Evolutionary conservation across 2,797 vertebrate genomes (phyloP).

Genomic region (Sebastes variabilis): DNA sequence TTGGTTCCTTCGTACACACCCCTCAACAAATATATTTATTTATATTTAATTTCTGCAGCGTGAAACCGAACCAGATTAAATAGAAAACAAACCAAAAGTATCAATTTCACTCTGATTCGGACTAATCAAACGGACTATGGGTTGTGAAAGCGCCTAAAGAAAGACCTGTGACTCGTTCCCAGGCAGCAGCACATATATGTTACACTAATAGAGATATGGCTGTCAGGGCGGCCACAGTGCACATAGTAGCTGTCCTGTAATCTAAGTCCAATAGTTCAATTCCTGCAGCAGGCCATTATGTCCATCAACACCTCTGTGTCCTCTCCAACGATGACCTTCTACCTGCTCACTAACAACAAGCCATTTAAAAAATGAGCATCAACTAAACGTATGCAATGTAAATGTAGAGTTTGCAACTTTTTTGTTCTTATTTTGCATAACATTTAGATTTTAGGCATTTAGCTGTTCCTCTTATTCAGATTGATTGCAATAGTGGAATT

Average conservation of each 20-base stretch:
- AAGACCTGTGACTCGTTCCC: slow-evolving; percentile 19
- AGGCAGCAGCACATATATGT: background rate
- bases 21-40: no score
- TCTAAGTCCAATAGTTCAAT: background rate
- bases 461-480: background rate
- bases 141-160: background rate
- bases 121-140: background rate
- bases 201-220: background rate
- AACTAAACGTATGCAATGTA: background rate
- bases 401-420: background rate
- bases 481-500: background rate
- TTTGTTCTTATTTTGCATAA: background rate
- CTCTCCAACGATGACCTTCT: background rate
- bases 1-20: no score
- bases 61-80: background rate
- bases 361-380: background rate
- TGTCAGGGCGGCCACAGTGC: background rate
- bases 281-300: background rate
- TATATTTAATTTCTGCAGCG: background rate
- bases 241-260: slow-evolving; percentile 9
- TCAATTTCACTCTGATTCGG: background rate
- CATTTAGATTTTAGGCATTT: background rate
- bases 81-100: background rate
- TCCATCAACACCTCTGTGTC: background rate
- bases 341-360: background rate